These are phyloP conservation scores for Taeniopygia guttata DNA, from an alignment of 2,797 vertebrate species.

Conservation along the genomic window DNA sequence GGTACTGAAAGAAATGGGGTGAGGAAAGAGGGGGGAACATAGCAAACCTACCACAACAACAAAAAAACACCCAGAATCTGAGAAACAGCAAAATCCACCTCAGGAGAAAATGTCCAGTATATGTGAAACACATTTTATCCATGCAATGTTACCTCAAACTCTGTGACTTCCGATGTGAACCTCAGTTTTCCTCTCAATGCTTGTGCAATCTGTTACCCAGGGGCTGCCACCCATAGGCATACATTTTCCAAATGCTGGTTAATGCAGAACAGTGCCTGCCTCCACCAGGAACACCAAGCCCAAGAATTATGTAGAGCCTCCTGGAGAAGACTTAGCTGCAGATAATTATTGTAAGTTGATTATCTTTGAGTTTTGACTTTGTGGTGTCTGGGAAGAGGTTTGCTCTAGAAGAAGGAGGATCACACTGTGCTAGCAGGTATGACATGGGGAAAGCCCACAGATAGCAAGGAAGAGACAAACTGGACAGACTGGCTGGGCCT, in stretches of 20 bases:
- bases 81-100: neutral
- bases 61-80: neutral
- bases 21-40: neutral
- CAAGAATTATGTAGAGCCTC: neutral
- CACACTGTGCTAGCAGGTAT: neutral
- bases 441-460: neutral
- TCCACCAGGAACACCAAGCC: neutral
- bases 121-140: neutral
- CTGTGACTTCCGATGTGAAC: neutral
- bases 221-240: neutral
- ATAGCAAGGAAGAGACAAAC: neutral
- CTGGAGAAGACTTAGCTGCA: constrained; percentile 17
- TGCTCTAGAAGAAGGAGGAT: neutral
- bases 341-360: neutral
- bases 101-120: neutral
- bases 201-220: neutral
- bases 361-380: neutral
- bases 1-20: neutral
- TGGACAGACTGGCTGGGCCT: neutral
- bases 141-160: neutral
- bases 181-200: neutral
- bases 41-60: neutral
- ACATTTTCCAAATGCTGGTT: neutral
- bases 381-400: neutral
- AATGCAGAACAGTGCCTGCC: neutral